A percentile compares a stretch with the other conserved stretches of the same genome.
phyloP scores from a whole-genome alignment of 2,113 vertebrate genomes.

The Guaruba guarouba region DNA sequence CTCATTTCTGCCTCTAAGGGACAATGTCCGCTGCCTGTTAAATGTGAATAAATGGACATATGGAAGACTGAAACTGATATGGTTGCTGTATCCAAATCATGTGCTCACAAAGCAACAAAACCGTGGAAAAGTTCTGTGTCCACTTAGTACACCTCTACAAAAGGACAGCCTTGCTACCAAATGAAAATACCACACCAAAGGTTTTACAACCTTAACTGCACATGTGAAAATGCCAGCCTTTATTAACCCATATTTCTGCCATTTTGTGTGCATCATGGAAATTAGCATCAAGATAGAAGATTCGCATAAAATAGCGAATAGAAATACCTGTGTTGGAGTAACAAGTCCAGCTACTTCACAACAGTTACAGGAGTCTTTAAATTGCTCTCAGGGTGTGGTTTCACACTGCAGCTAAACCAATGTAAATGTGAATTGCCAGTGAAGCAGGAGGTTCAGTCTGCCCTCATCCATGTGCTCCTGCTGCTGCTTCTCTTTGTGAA shows the following conservation, averaged over 20 bases:
- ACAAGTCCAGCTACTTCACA: neutral
- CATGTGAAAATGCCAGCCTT: neutral
- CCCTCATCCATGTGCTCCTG: neutral
- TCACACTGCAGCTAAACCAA: neutral
- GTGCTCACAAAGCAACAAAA: neutral
- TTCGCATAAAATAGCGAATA: neutral
- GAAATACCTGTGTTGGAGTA: neutral
- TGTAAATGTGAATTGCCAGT: neutral
- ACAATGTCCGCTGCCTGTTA: neutral
- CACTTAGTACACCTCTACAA: neutral
- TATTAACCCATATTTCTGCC: neutral
- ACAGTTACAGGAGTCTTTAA: neutral
- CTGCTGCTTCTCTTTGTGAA: neutral
- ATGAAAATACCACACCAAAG: neutral
- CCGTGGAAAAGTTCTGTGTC: neutral
- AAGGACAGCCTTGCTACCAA: neutral
- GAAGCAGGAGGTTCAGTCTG: neutral
- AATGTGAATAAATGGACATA: neutral
- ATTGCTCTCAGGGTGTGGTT: neutral
- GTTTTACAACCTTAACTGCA: neutral
- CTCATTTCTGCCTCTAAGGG: neutral
- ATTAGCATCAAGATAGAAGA: neutral
- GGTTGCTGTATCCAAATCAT: neutral
- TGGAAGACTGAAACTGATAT: neutral
- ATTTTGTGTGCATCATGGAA: neutral